A percentile compares a stretch with the other conserved stretches of the same genome.
These are phyloP conservation scores for Lithophane semibrunnea DNA, from an alignment of 2,888 invertebrate genomes.

Conservation along the genomic window DNA sequence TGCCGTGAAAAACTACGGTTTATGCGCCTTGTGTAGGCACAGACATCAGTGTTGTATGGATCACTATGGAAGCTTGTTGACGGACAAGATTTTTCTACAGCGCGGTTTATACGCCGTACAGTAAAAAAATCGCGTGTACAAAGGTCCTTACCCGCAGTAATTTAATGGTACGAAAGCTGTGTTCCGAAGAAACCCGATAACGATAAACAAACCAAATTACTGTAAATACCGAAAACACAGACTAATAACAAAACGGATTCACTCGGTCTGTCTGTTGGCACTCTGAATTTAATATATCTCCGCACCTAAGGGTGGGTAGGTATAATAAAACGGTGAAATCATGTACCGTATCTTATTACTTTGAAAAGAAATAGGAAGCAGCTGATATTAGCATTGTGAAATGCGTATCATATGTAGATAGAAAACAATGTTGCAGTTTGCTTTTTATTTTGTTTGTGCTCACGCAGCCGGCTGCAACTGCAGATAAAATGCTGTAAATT, in stretches of 20 bases:
- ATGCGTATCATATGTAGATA: constrained; percentile 6
- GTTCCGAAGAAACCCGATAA: constrained; percentile 8
- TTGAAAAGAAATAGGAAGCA: constrained; percentile 32
- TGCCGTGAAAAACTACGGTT: no score
- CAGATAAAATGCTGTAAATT: constrained; percentile 26
- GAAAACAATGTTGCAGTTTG: constrained; percentile 9
- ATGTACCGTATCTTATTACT: constrained; percentile 40
- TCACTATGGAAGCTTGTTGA: no score
- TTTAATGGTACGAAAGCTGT: constrained; percentile 7
- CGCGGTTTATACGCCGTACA: no score
- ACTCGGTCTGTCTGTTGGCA: constrained; percentile 22
- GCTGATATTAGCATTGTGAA: constrained; percentile 22
- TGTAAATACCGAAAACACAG: constrained; percentile 13
- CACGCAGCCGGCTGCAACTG: constrained; percentile 11
- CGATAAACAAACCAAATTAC: constrained; percentile 38
- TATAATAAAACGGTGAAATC: constrained; percentile 38
- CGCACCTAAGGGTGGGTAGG: constrained; percentile 14
- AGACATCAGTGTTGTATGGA: no score
- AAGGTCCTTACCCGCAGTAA: background rate
- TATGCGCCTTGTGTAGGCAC: no score
- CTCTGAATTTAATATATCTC: constrained; percentile 34
- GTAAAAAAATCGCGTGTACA: no score
- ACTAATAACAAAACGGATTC: constrained; percentile 35
- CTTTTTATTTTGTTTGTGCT: constrained; percentile 39
- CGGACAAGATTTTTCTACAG: no score